A percentile compares a stretch with the other conserved stretches of the same genome.
Evolutionary conservation across 2,888 invertebrate species (phyloP).

Genomic region (Ochropacha duplaris): DNA sequence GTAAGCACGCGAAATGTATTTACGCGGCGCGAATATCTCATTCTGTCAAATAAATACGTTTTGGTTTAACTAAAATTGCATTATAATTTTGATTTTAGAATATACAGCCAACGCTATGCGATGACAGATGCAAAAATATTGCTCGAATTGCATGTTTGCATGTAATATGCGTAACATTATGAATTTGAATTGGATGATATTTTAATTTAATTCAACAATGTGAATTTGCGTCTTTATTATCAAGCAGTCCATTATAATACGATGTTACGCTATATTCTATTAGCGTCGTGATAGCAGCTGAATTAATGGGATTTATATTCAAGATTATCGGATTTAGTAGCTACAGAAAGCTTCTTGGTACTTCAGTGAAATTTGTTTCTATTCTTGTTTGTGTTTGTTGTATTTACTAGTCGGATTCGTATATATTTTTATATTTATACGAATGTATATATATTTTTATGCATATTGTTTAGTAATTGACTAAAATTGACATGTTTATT

Average conservation of each 20-base stretch:
- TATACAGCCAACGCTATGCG: slow-evolving; percentile 43
- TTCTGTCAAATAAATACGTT: slow-evolving; percentile 74
- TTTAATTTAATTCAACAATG: not conserved
- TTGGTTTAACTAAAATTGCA: slow-evolving; percentile 73
- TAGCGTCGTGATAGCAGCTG: not conserved
- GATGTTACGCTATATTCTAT: slow-evolving; percentile 1
- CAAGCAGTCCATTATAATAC: not conserved
- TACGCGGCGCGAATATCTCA: slow-evolving; percentile 62
- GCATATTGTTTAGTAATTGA: no score
- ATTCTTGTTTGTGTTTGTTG: not conserved
- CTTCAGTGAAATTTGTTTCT: not conserved
- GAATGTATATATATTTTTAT: no score
- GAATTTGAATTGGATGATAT: not conserved
- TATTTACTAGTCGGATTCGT: not conserved
- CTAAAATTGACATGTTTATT: no score
- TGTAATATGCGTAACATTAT: slow-evolving; percentile 4
- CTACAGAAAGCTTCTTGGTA: not conserved
- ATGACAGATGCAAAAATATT: slow-evolving; percentile 68
- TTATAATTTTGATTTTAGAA: slow-evolving; percentile 76
- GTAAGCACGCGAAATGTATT: slow-evolving; percentile 55
- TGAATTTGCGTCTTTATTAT: not conserved
- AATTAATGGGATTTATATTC: not conserved
- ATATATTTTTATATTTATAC: no score
- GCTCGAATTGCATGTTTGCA: slow-evolving; percentile 24
- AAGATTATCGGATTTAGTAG: not conserved